A percentile compares a stretch with the other conserved stretches of the same genome.
Conservation (phyloP, 2,113 vertebrate genomes). For the Lophura nycthemera region DNA sequence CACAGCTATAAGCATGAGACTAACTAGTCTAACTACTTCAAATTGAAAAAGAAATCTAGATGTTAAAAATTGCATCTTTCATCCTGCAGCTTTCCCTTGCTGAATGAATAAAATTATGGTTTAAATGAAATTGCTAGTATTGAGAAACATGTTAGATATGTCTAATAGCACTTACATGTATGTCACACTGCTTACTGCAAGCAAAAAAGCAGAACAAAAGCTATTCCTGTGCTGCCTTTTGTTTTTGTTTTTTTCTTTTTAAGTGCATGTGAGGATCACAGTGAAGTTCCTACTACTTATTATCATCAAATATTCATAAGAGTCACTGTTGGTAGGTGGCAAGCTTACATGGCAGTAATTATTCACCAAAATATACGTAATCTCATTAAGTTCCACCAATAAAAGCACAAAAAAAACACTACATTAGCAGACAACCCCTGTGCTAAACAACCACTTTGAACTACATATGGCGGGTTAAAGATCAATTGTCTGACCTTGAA, state of each 20-base stretch:
- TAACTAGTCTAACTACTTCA: fast-evolving
- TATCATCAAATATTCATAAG: constrained; percentile 53
- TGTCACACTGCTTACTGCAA: background rate
- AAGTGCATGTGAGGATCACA: background rate
- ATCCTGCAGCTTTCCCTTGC: background rate
- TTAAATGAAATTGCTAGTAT: background rate
- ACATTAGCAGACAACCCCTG: background rate
- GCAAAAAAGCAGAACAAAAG: background rate
- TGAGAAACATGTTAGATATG: background rate
- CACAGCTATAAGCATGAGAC: background rate
- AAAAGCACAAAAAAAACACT: background rate
- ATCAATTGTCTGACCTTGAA: background rate
- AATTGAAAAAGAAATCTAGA: background rate
- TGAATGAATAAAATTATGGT: background rate
- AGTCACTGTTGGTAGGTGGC: background rate
- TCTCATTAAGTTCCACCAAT: background rate
- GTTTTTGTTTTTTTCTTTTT: background rate
- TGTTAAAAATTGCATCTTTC: background rate
- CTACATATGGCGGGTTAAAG: background rate
- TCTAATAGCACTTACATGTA: background rate
- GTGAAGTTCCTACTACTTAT: constrained; percentile 35
- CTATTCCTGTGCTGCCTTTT: background rate
- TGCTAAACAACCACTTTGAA: background rate
- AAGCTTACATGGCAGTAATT: constrained; percentile 13
- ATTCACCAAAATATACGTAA: constrained; percentile 34